phyloP scores from a whole-genome alignment of 2,113 vertebrate species.

The Pyxicephalus adspersus region DNA sequence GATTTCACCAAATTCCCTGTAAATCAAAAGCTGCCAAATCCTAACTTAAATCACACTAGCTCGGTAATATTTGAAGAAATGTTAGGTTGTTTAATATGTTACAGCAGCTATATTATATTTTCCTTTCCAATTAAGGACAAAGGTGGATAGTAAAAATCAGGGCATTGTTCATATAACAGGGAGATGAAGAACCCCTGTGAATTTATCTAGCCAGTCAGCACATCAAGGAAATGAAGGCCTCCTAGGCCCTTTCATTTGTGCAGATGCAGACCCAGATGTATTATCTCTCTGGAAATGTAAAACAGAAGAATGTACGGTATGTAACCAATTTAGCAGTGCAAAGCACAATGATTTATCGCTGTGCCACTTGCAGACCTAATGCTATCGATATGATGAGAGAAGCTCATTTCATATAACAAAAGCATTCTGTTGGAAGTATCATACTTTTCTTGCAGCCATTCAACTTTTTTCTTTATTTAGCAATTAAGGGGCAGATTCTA shows the following conservation, averaged over 20 bases:
- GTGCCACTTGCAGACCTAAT: not conserved
- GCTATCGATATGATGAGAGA: not conserved
- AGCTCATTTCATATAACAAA: not conserved
- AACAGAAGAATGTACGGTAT: slow-evolving; percentile 41
- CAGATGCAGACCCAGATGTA: slow-evolving; percentile 62
- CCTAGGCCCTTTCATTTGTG: slow-evolving; percentile 46
- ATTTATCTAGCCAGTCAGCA: not conserved
- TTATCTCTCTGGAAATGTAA: slow-evolving; percentile 50
- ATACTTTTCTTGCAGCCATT: not conserved
- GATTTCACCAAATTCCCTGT: no score
- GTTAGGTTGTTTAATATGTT: not conserved
- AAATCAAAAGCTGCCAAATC: no score
- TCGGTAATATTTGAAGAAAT: not conserved
- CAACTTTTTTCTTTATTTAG: not conserved
- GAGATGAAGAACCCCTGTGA: not conserved
- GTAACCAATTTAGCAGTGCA: not conserved
- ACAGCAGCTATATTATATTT: not conserved
- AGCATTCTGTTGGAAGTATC: no score
- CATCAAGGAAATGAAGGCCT: slow-evolving; percentile 25
- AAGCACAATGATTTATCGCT: slow-evolving; percentile 7
- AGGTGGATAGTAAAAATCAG: not conserved
- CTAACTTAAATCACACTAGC: no score
- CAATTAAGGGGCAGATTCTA: not conserved
- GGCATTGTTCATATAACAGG: not conserved
- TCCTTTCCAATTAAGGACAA: no score